These are phyloP conservation scores for Nycticryphes semicollaris DNA, from an alignment of 2,113 vertebrate species.

Conservation along the genomic window DNA sequence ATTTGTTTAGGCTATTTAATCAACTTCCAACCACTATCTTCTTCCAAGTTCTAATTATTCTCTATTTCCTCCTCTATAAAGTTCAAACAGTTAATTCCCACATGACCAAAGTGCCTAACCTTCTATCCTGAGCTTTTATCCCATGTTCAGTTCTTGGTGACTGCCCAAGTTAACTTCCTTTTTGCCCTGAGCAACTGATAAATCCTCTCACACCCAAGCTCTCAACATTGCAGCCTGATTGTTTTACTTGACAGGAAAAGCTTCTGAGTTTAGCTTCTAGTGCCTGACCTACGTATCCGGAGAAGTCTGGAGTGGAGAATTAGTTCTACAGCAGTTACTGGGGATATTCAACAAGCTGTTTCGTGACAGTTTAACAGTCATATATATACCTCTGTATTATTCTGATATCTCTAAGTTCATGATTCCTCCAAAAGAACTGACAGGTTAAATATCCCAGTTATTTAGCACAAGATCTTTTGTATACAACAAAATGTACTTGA, in stretches of 20 bases:
- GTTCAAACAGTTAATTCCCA: not conserved
- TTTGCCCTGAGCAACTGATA: not conserved
- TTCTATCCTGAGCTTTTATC: not conserved
- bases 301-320: not conserved
- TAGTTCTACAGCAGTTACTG: not conserved
- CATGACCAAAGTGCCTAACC: not conserved
- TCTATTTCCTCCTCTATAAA: not conserved
- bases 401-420: not conserved
- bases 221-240: not conserved
- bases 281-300: not conserved
- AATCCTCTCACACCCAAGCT: not conserved
- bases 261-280: not conserved
- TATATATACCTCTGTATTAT: not conserved
- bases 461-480: not conserved
- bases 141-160: not conserved
- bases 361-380: conserved; percentile 6
- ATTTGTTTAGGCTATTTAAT: not conserved
- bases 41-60: not conserved
- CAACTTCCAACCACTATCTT: not conserved
- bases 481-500: conserved; percentile 3
- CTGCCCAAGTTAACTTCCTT: not conserved
- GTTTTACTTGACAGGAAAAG: not conserved
- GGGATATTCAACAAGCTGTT: not conserved
- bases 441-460: not conserved
- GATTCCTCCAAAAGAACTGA: not conserved